Percentiles rank a stretch among this genome's conserved stretches.
phyloP scores from a whole-genome alignment of 2,113 vertebrate genomes.

The Tychaedon coryphoeus region DNA sequence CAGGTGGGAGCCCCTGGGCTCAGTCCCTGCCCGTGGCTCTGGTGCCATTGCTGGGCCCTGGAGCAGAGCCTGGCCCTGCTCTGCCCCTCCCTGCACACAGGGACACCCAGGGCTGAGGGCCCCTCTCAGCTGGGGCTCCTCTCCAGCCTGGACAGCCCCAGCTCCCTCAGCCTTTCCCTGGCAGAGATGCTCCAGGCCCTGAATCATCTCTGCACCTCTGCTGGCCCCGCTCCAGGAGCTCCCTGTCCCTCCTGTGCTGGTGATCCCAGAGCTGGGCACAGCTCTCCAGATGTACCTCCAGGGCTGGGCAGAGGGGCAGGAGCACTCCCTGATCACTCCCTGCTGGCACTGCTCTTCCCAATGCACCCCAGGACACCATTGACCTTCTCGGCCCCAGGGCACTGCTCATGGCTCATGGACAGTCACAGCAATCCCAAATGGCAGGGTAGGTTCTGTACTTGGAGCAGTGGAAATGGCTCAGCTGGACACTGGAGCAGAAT shows the following conservation, averaged over 20 bases:
- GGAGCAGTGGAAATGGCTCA: neutral
- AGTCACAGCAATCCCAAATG: neutral
- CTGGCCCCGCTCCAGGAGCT: too few species aligned
- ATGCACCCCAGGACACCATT: neutral
- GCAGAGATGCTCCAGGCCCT: too few species aligned
- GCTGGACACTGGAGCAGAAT: neutral
- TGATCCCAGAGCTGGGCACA: neutral
- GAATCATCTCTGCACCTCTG: too few species aligned
- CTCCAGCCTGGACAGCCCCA: too few species aligned
- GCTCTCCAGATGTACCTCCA: neutral
- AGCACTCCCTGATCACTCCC: neutral
- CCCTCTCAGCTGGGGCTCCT: too few species aligned
- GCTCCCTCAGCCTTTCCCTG: too few species aligned
- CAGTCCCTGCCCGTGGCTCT: neutral
- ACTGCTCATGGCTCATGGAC: neutral
- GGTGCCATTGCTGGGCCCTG: neutral
- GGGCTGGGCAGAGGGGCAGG: too few species aligned
- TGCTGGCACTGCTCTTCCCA: neutral
- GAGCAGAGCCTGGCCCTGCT: neutral
- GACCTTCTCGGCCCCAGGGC: fast-evolving
- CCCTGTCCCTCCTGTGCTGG: too few species aligned
- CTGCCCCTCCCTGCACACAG: neutral
- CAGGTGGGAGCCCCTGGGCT: neutral
- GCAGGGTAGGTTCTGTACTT: neutral
- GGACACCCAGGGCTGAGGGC: neutral